Base-by-base conservation (phyloP, 2,888 invertebrate genomes). In the Diarsia mendica region DNA sequence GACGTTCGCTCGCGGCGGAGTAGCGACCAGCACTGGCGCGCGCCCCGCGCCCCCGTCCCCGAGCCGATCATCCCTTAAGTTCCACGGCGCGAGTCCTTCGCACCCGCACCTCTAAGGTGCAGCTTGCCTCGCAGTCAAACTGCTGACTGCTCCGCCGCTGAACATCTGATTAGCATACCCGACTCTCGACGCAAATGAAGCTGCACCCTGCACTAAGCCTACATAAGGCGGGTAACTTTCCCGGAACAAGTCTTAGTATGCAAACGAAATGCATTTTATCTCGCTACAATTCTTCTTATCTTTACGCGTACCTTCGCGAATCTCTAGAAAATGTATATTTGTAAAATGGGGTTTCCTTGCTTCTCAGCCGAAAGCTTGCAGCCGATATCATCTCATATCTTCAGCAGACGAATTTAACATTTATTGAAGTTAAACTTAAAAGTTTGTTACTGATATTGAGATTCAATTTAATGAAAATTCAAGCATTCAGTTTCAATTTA, bases 1-100 rank as follows among this genome's bases (percentile, higher is more conserved):
- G 88, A 91, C 94, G 96, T 94, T 92, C 94, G 92, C 92, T 92
- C 95, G 89, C 93, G 91, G 85, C 93, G 94, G 92, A 91, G 94
- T 91, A 89, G 90, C 94, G 93, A 92, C 93, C 93, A 92, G 90
- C 92, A 96, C 96, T 96, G 95, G 83, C 92, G 91, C 89, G 85
- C 86, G 85, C 90, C 91, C 92, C 93, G 92, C 93, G 87, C 93
- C 91, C 93, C 91, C 93, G 87, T 39, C 93, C 92, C 89, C 91
- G 89, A 91, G 84, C 90, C 91, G 85, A 85, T 90, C 92, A 92
- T 91, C 93, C 93, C 93, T 91, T 89, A 89, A 89, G 86, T 89
- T 89, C 86, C 83, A 87, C 88, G 88, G 89, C 79, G 65, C 86
- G 88, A 86, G 88, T 93, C 93, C 93, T 94, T 92, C 90, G 85